Base-by-base conservation (phyloP, 2,888 invertebrate species). In the Lymantria monacha region DNA sequence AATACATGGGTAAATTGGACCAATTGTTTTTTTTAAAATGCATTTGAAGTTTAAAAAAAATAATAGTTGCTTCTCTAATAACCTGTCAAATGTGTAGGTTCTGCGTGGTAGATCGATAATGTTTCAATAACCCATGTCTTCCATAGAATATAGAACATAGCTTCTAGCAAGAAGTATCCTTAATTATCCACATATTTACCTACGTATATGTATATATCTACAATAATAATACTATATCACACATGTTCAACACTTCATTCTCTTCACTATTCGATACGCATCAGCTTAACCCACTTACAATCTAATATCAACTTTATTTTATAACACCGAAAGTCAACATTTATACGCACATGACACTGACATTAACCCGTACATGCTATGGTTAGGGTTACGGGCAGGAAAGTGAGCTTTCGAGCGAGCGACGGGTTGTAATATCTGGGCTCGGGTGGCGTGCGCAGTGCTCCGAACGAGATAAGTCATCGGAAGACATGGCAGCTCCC, bases 361-460 rank as follows among this genome's bases (percentile, higher is more conserved):
- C 83, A 80, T 75, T 67, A 42, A 67, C 66, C 54, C 63, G 63
- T 57, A 66, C 72, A 74, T 73, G 76, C 74, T 70, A 65, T 70
- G 68, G 72, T 73, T 87, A 90, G 89, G 90, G 89, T 69, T 87
- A 81, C 89, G 88, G 89, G 79, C 84, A 83, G 83, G 84, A 83
- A 76, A 85, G 79, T 70, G 88, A 89, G 77, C 81, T 89, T 79
- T 77, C 87, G 71, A 83, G 81, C 83, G 88, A 88, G 79, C 84
- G 81, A 75, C 88, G 80, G 74, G 79, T 87, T 76, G 87, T 89
- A 82, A 83, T 87, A 86, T 82, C 86, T 76, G 85, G 84, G 72
- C 77, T 77, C 80, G 86, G 81, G 83, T 88, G 89, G 87, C 87
- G 85, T 87, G 85, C 87, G 75, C 89, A 89, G 89, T 88, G 90